These are phyloP conservation scores for Amphiura filiformis DNA, from an alignment of 35 echinoderm and acorn worm species.

Conservation along the genomic window DNA sequence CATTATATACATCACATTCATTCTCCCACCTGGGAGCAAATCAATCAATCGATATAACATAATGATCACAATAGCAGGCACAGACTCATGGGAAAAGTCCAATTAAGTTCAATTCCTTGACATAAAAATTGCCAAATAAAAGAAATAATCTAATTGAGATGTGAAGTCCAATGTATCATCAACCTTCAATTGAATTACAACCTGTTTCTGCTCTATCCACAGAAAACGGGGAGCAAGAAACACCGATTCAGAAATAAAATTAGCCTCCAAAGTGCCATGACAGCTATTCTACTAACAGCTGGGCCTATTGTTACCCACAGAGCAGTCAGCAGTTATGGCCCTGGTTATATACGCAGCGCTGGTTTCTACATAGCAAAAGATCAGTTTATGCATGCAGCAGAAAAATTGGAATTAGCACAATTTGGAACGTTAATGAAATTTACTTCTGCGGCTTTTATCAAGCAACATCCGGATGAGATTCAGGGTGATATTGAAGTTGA, in stretches of 20 bases:
- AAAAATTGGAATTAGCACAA: background rate
- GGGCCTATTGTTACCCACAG: background rate
- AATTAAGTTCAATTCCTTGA: too few relatives aligned
- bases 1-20: too few relatives aligned
- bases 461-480: background rate
- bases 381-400: background rate
- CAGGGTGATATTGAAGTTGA: background rate
- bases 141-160: too few relatives aligned
- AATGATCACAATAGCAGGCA: too few relatives aligned
- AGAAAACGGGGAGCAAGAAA: background rate
- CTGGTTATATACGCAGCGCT: background rate
- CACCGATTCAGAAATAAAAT: background rate
- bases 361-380: background rate
- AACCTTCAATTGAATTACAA: too few relatives aligned
- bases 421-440: background rate
- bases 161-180: too few relatives aligned
- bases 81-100: too few relatives aligned
- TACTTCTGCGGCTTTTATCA: background rate
- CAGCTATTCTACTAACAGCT: background rate
- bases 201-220: constrained; percentile 12
- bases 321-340: background rate
- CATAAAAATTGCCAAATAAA: too few relatives aligned
- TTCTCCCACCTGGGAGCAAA: too few relatives aligned
- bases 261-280: background rate
- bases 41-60: too few relatives aligned